Base-by-base conservation (phyloP, 2,113 vertebrate species). In the Vulpes lagopus region DNA sequence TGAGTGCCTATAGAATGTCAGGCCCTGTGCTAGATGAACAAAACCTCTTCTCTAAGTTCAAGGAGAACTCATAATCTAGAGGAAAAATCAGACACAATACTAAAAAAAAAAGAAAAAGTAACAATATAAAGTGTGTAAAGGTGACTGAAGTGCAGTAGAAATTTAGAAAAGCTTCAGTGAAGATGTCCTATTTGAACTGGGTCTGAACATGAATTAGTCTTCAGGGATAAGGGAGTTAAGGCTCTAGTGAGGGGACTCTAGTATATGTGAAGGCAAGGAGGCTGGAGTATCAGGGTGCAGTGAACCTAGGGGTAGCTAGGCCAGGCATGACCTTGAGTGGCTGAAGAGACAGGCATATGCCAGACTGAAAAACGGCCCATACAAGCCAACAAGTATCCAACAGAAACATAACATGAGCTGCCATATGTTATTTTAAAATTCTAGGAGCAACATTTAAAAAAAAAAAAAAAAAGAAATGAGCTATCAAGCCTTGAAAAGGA, bases 381-480 rank as follows among this genome's bases (percentile, higher is more conserved):
- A 84, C 55, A 85, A 89, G 71, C 91, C 60, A 86, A 4, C 35
- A 11, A 30, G 3, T 49, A 22, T 65, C 78, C 78, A 91, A 32
- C 12, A 38, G 59, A 89, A 91, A 85, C 20, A 71, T n/a, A 27
- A 25, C 14, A 49, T 97, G 73, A 79, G 38, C 80, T 95, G 11
- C 60, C 60, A 30, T 49, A 55, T 91, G 20, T 78, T 38, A 86
- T 96, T 92, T 92, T 22, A 94, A 86, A 95, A 51, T 69, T 82
- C 81, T 91, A 43, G 67, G n/a, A 69, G 30, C 55, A 71, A 79
- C 51, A 84, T 82, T 95, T 83, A 67, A 94, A 93, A 90, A 35
- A 38, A 69, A 84, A 91, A 93, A 89, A 64, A 71, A 79, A 11
- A 71, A 59, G 35, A 94, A 89, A 91, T 64, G 57, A 96, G 23